Evolutionary conservation across 2,888 invertebrate genomes (phyloP).

Genomic region (Lumbricus terrestris): DNA sequence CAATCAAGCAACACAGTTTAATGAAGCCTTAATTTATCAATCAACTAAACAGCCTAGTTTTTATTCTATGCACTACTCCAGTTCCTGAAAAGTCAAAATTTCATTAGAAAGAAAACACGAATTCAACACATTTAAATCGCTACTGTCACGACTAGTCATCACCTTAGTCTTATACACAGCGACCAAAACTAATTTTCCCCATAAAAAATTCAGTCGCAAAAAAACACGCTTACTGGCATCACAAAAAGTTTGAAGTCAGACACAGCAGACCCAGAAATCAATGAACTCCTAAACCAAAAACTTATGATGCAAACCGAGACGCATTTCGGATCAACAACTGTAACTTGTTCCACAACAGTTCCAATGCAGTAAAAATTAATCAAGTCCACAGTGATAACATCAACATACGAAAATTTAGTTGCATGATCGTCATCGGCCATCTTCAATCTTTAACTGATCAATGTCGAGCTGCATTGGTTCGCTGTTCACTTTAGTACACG

Average conservation of each 20-base stretch:
- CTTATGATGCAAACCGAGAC: no score
- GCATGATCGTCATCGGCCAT: neutral
- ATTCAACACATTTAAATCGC: neutral
- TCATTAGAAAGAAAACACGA: no score
- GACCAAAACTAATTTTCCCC: neutral
- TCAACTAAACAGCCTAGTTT: no score
- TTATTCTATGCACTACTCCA: no score
- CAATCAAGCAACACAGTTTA: no score
- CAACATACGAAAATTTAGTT: neutral
- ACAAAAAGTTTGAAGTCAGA: neutral
- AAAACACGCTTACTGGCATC: neutral
- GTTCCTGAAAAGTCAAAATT: no score
- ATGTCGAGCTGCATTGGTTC: no score
- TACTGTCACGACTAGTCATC: neutral
- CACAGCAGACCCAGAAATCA: neutral
- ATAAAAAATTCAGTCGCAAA: neutral
- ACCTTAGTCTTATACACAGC: neutral
- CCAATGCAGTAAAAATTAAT: neutral
- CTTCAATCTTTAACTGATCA: neutral
- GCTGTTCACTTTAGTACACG: no score
- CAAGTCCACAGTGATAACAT: neutral
- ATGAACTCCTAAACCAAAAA: neutral
- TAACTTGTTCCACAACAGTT: neutral
- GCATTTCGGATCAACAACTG: no score
- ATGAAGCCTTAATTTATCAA: no score